Base-by-base conservation (phyloP, 2,888 invertebrate species). In the Mesoligia furuncula region DNA sequence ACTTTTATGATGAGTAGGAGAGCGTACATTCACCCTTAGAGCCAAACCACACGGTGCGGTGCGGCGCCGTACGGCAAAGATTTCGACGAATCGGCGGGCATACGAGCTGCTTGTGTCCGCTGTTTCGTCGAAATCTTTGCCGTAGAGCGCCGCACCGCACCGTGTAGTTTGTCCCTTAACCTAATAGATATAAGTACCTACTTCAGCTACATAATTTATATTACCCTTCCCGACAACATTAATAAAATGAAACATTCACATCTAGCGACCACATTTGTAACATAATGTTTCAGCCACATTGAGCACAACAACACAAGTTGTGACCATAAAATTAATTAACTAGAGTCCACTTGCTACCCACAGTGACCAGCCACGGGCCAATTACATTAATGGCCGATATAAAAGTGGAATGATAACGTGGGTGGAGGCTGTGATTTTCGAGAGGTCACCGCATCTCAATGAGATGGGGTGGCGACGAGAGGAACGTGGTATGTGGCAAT, bases 371-470 rank as follows among this genome's bases (percentile, higher is more conserved):
- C 48, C 24, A 76, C 48, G 45, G 59, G 90, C 69, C 96, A 95
- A 95, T 95, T 93, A 93, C 95, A 93, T 93, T 94, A 94, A 93
- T 92, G 89, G 91, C 84, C 86, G 88, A 91, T 92, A 93, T 93
- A 93, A 92, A 93, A 92, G 90, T 90, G 90, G 92, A 89, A 93
- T 92, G 93, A 91, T 93, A 93, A 93, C 91, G 90, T 90, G 90
- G 92, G 91, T 83, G 92, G 92, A 90, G 91, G 83, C 91, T 87
- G 92, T 84, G 84, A 86, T 93, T 93, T 94, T 91, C 87, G 92
- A 89, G 93, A 94, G 96, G 95, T 96, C 95, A 93, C 93, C 92
- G 96, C 91, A 94, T 96, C 93, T 90, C 93, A 94, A 94, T 95
- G 94, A 93, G 87, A 91, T 85, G 77, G 84, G 86, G 83, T 70